A percentile compares a stretch with the other conserved stretches of the same genome.
These are phyloP conservation scores for Asteroscopus sphinx DNA, from an alignment of 2,888 invertebrate species.

Conservation along the genomic window DNA sequence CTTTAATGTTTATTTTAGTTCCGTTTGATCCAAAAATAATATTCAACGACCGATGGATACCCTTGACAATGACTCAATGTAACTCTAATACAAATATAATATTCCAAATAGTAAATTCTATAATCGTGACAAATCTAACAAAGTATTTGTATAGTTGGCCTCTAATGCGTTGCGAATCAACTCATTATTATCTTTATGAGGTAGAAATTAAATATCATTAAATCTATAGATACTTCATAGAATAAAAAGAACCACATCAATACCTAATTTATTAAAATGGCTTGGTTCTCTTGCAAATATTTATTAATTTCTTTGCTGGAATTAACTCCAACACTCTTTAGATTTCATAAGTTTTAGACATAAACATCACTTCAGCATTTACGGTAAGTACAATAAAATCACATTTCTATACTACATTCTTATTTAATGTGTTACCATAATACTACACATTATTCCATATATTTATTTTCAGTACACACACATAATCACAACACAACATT, in stretches of 20 bases:
- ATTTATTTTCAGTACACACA: slow-evolving; percentile 45
- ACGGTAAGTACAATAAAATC: slow-evolving; percentile 1
- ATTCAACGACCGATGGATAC: not conserved
- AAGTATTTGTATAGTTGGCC: slow-evolving; percentile 23
- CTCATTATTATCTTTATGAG: slow-evolving; percentile 7
- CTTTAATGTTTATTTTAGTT: not conserved
- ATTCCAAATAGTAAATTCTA: slow-evolving; percentile 10
- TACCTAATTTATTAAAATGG: too few relatives aligned
- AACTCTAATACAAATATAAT: slow-evolving; percentile 12
- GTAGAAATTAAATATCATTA: not conserved
- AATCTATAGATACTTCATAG: too few relatives aligned
- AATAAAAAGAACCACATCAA: too few relatives aligned
- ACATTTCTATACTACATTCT: not conserved
- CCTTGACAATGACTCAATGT: slow-evolving; percentile 16
- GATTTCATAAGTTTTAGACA: not conserved
- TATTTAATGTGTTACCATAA: slow-evolving; percentile 20
- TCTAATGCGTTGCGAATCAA: slow-evolving; percentile 15
- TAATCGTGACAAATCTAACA: slow-evolving; percentile 35
- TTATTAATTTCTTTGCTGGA: too few relatives aligned
- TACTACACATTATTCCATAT: slow-evolving; percentile 33
- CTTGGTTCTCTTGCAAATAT: too few relatives aligned
- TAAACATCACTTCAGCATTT: too few relatives aligned
- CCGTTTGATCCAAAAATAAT: not conserved
- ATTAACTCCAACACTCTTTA: too few relatives aligned
- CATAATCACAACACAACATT: slow-evolving; percentile 23